phyloP scores from a whole-genome alignment of 2,888 invertebrate species.

The Drosophila subsilvestris region DNA sequence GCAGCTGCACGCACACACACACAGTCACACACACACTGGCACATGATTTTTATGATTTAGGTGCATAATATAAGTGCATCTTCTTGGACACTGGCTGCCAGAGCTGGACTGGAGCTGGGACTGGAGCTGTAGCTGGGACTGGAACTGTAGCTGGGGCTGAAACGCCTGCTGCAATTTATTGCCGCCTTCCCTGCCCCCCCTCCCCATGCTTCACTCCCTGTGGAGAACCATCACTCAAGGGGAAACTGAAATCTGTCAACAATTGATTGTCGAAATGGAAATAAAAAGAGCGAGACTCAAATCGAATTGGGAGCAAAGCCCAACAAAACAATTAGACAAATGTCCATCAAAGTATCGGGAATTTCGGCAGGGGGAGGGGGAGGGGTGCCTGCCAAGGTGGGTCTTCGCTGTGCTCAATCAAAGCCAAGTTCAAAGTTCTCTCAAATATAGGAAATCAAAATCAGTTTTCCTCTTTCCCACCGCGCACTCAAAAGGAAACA shows the following conservation, averaged over 20 bases:
- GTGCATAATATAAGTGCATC: slow-evolving; percentile 48
- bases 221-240: slow-evolving; percentile 20
- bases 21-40: neutral
- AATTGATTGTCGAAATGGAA: slow-evolving; percentile 68
- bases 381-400: neutral
- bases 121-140: too few species aligned
- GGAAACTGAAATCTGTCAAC: slow-evolving; percentile 53
- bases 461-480: slow-evolving; percentile 3
- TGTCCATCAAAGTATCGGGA: neutral
- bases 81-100: slow-evolving; percentile 9
- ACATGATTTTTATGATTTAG: slow-evolving; percentile 66
- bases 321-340: slow-evolving; percentile 45
- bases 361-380: too few species aligned
- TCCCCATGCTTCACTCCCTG: neutral
- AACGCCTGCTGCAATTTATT: slow-evolving; percentile 66
- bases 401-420: slow-evolving; percentile 6
- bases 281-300: slow-evolving; percentile 33
- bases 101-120: too few species aligned
- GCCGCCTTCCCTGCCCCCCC: neutral
- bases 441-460: slow-evolving; percentile 11
- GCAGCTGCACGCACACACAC: slow-evolving; percentile 49
- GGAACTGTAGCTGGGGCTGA: too few species aligned
- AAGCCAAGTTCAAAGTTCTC: slow-evolving; percentile 8
- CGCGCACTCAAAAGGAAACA: slow-evolving; percentile 1
- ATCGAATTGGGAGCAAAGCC: slow-evolving; percentile 10